Evolutionary conservation across 2,888 invertebrate genomes (phyloP), one percentile per base, ranked within the genome.

Genomic region (Crepidodera aurea): DNA sequence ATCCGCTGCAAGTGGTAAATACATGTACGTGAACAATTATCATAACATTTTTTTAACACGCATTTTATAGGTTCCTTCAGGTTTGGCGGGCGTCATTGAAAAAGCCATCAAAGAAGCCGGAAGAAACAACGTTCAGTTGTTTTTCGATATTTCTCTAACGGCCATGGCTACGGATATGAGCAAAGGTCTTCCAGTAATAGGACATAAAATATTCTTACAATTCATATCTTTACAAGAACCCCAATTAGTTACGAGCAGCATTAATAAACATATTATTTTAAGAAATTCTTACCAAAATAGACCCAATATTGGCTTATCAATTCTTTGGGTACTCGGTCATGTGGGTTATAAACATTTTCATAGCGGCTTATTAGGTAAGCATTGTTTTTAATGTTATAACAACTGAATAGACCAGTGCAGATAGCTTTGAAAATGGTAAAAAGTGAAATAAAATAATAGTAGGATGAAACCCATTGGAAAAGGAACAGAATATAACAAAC

Each of bases 301-400:
- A 51, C 88, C 89, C 62, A 85, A 87, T 1, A 88, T 92, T 64
- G 90, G 91, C 0, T 80, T 90, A 27, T 87, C 91, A 0, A 82
- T 92, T 39, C 80, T 92, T 1, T 92, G 92, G 92, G 88, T 88
- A 0, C 82, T 91, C n/a, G 90, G 90, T 0, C 91, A 92, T 75
- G 88, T 88, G 7, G 91, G 91, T 0, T 80, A 84, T 51, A 84
- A 81, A 65, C 85, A 90, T 74, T 83, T 91, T 48, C 79, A 83
- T 53, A 84, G 87, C 64, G 92, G 91, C 18, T 80, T 91, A 46
- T 88, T 86, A 84, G 87, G 89, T 88, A 82, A 58, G 60, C 13
- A 1, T 6, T 2, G 7, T 40, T 48, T 40, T 50, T 51, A 44
- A 6, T 57, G 10, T 29, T 22, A 2, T 37, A 7, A 40, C 10